phyloP scores from a whole-genome alignment of 2,888 invertebrate genomes.

The Gastracanthus pulcherrimus region DNA sequence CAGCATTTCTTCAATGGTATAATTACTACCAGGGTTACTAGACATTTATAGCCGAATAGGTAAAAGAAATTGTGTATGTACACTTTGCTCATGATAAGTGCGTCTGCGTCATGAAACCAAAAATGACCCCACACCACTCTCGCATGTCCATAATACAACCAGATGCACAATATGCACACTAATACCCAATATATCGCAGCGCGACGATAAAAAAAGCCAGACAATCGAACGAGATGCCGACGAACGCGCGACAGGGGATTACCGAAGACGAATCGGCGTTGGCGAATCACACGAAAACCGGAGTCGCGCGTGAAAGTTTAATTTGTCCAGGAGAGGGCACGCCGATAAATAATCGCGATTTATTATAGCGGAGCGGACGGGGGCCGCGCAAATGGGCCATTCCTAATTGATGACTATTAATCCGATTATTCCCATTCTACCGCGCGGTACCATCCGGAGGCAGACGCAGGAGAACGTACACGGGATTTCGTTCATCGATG shows the following conservation, averaged over 20 bases:
- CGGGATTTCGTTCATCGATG: conserved; percentile 1
- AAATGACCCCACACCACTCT: no score
- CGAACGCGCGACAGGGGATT: conserved; percentile 19
- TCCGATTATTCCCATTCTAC: conserved; percentile 43
- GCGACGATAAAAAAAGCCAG: not conserved
- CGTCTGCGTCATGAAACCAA: no score
- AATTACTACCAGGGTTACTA: no score
- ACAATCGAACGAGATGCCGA: not conserved
- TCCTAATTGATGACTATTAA: conserved; percentile 49
- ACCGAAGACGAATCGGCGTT: conserved; percentile 42
- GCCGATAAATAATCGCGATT: conserved; percentile 46
- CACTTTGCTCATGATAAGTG: no score
- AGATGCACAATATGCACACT: no score
- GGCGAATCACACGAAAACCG: no score
- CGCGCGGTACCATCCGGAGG: not conserved
- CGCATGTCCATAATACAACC: no score
- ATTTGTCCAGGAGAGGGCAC: not conserved
- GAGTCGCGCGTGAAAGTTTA: no score
- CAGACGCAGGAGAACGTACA: not conserved
- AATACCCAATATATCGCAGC: not conserved
- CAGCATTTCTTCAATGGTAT: no score
- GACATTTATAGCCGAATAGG: no score
- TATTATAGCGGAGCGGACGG: conserved; percentile 18
- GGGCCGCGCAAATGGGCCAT: not conserved
- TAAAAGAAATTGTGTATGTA: no score